Percentiles rank a stretch among this genome's conserved stretches.
Evolutionary conservation across 2,113 vertebrate genomes (phyloP).

Genomic region (Damaliscus lunatus): DNA sequence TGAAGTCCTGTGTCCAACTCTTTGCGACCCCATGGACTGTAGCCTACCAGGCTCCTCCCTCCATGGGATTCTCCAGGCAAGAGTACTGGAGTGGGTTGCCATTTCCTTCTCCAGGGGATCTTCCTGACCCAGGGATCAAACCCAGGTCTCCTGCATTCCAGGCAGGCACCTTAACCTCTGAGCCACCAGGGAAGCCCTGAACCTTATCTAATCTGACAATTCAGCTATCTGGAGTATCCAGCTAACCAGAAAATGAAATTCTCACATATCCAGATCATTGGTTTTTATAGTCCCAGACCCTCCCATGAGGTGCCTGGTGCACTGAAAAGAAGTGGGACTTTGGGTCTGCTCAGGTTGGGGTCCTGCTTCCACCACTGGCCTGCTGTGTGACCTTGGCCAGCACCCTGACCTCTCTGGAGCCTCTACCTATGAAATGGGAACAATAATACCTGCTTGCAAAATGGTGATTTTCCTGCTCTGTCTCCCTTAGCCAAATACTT

Average conservation of each 20-base stretch:
- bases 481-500: not conserved
- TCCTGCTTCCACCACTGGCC: not conserved
- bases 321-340: not conserved
- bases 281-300: not conserved
- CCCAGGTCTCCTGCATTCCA: no score
- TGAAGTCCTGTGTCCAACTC: no score
- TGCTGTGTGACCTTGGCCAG: not conserved
- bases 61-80: no score
- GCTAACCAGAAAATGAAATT: slow-evolving; percentile 1
- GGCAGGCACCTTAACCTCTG: no score
- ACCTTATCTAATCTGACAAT: not conserved
- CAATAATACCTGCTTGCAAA: not conserved
- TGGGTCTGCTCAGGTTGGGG: not conserved
- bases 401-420: not conserved
- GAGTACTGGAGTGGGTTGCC: no score
- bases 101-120: no score
- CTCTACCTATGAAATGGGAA: not conserved
- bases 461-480: not conserved
- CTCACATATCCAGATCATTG: not conserved
- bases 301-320: not conserved
- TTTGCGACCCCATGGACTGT: no score
- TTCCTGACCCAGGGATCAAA: no score
- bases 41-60: no score
- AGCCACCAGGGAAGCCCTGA: not conserved
- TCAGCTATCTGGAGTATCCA: not conserved